Evolutionary conservation across 2,888 invertebrate species (phyloP), one percentile per base, ranked within the genome.

Genomic region (Thalpophila matura): DNA sequence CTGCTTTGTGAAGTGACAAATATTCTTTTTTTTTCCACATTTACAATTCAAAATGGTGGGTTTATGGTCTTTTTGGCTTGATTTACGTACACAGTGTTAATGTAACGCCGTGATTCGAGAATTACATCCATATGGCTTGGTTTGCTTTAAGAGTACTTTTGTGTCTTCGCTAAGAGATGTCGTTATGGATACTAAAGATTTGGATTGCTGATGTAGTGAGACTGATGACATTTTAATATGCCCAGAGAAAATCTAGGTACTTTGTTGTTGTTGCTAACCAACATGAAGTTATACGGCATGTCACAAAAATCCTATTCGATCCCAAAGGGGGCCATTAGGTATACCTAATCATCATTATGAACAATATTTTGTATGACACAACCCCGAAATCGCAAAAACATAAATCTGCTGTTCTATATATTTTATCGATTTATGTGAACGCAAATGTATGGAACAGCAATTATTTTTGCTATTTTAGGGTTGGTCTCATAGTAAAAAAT

Each of bases 11-110:
- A 57, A 57, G 57, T 67, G 62, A 79, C 74, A 76, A 68, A 77
- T 66, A 78, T 65, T 53, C 42, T 58, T 64, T 74, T 60, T 70
- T 65, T 62, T 67, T 57, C 58, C 49, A 63, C 77, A 79, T 78
- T 79, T 78, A 71, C 78, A 78, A 79, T 78, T 79, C 78, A 74
- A 77, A 79, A 74, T 62, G 59, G 49, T 42, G 26, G 62, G 20
- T 77, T 77, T 79, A 74, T 68, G 47, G 65, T 62, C 35, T 68
- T 76, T 61, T 49, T 31, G 42, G 2, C 31, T 42, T 79, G 74
- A 78, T 78, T 79, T 77, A 78, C 61, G 65, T 55, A 1, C 12
- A 43, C 22, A 9, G 62, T 68, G 71, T 65, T 68, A 74, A 74
- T 74, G 47, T 73, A 61, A 77, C 76, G 61, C 31, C 37, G 40